Percentiles rank a stretch among this genome's conserved stretches.
Evolutionary conservation across 2,113 vertebrate genomes (phyloP).

Genomic region (Atlantisia rogersi): DNA sequence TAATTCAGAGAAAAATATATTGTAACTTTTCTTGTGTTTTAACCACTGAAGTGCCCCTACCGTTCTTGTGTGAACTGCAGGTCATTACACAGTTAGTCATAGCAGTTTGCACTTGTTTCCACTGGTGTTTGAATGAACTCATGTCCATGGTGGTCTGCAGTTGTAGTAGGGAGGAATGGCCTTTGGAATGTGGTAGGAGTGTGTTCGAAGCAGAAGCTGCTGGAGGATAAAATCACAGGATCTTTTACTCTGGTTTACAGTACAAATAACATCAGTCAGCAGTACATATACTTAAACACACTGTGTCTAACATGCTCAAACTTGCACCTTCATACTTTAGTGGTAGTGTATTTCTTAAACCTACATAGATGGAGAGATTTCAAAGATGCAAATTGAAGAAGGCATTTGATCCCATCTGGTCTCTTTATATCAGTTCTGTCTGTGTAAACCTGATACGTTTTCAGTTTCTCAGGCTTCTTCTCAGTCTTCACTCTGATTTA

Average conservation of each 20-base stretch:
- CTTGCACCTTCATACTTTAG: constrained; percentile 23
- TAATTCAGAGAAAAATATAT: not conserved
- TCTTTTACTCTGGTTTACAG: constrained; percentile 17
- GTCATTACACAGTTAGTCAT: constrained; percentile 25
- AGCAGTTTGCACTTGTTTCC: constrained; percentile 47
- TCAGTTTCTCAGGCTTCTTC: not conserved
- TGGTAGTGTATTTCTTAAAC: not conserved
- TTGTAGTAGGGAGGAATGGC: constrained; percentile 28
- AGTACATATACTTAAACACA: not conserved
- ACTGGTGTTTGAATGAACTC: constrained; percentile 51
- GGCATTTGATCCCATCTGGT: not conserved
- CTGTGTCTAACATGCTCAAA: not conserved
- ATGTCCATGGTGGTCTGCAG: constrained; percentile 4
- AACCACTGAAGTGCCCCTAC: not conserved
- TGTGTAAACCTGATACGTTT: not conserved
- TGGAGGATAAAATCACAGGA: constrained; percentile 32
- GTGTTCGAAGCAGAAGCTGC: constrained; percentile 17
- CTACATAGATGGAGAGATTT: not conserved
- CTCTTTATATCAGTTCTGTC: not conserved
- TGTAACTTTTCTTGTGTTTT: not conserved
- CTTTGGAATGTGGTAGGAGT: constrained; percentile 16
- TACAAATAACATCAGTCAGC: constrained; percentile 28
- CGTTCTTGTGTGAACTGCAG: not conserved
- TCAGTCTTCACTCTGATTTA: not conserved
- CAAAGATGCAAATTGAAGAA: not conserved